Percentiles rank a stretch among this genome's conserved stretches.
These are phyloP conservation scores for Leucosticte australis DNA, from an alignment of 2,113 vertebrate genomes.

Conservation along the genomic window DNA sequence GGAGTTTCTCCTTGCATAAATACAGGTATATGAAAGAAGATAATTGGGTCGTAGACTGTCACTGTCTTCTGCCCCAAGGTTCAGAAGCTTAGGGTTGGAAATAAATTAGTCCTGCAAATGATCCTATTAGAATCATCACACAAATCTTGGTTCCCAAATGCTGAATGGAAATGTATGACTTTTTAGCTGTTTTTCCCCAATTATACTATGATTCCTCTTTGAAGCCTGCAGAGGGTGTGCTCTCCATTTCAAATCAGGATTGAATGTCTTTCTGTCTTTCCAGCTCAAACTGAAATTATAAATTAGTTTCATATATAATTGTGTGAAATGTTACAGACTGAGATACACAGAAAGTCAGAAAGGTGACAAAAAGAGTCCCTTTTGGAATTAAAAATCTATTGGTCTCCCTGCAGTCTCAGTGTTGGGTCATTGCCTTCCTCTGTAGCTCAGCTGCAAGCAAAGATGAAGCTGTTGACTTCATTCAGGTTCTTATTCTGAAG, in stretches of 20 bases:
- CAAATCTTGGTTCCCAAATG: background rate
- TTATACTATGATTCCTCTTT: background rate
- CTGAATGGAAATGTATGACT: background rate
- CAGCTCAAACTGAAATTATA: background rate
- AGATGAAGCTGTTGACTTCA: background rate
- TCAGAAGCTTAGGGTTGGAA: background rate
- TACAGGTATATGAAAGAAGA: background rate
- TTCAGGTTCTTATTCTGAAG: background rate
- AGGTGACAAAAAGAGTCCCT: background rate
- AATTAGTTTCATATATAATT: background rate
- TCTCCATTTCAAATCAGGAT: constrained; percentile 28
- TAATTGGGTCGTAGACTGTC: background rate
- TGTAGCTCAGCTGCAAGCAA: background rate
- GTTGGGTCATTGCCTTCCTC: background rate
- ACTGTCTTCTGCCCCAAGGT: background rate
- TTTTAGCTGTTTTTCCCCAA: background rate
- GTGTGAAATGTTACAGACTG: background rate
- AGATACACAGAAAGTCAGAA: background rate
- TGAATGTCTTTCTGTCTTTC: background rate
- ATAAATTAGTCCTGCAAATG: background rate
- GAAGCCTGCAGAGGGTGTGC: constrained; percentile 58
- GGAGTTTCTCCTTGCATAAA: background rate
- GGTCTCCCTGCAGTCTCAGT: background rate
- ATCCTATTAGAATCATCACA: background rate
- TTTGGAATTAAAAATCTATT: background rate